Evolutionary conservation across 2,888 invertebrate genomes (phyloP), one percentile per base, ranked within the genome.

Genomic region (Thalpophila matura): DNA sequence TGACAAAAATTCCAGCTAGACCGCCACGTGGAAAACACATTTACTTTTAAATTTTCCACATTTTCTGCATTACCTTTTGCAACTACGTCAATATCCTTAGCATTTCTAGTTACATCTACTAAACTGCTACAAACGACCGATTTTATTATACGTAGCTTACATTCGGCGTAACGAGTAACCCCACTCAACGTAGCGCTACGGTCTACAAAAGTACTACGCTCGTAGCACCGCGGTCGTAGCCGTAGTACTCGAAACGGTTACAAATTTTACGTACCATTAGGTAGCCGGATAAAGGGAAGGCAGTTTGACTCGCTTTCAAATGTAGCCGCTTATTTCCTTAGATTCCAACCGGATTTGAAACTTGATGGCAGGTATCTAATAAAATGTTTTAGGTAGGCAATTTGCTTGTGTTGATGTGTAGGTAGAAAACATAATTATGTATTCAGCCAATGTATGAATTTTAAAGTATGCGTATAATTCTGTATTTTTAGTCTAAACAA

Each of bases 241-340:
- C 64, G 72, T 79, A 81, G 81, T 78, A 81, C 84, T 85, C 71
- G 78, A 83, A 84, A 81, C 77, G 80, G 87, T 81, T 86, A 84
- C 84, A 82, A 85, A 85, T 87, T 86, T 86, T 79, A 85, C 86
- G 83, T 80, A 80, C 86, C 86, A 87, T 88, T 88, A 88, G 79
- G 83, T 81, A 75, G 53, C 75, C 75, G 79, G 74, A 82, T 82
- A 80, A 80, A 79, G 75, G 81, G 61, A 64, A 77, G 74, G 74
- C 80, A 80, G 81, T 84, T 83, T 77, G 74, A 82, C 69, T 79
- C 72, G 77, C 82, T 78, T 75, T 84, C 80, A 77, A 65, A 80
- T 71, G 79, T 77, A 69, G 73, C 72, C 75, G 72, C 76, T 77
- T 83, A 83, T 82, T 83, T 81, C 71, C 66, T 68, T 65, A 70